phyloP scores from a whole-genome alignment of 2,797 vertebrate genomes.

The Onychomys arenicola region DNA sequence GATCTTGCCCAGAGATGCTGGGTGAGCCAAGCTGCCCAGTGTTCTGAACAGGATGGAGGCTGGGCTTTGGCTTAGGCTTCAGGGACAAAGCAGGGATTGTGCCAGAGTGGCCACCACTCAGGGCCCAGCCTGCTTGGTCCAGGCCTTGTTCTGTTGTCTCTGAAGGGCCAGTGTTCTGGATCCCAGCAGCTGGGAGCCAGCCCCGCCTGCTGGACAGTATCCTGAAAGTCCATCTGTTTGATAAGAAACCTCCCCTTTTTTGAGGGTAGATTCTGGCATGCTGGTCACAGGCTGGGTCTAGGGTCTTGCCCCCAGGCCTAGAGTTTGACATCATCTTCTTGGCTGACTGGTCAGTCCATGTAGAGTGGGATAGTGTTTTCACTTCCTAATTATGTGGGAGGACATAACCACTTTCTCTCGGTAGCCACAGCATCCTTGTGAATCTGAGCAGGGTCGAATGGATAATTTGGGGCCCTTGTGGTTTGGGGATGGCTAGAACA shows the following conservation, averaged over 20 bases:
- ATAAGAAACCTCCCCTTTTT: no score
- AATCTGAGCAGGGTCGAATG: background rate
- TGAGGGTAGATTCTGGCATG: background rate
- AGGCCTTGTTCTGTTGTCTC: slow-evolving; percentile 75
- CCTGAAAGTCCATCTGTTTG: no score
- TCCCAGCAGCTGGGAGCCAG: slow-evolving; percentile 63
- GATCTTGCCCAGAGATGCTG: slow-evolving; percentile 39
- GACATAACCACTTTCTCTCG: background rate
- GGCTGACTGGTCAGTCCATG: accelerated
- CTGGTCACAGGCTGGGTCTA: background rate
- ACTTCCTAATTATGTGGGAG: background rate
- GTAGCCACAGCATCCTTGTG: accelerated
- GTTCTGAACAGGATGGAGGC: slow-evolving; percentile 76
- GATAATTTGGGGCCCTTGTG: background rate
- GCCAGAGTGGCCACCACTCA: slow-evolving; percentile 70
- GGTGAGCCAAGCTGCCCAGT: slow-evolving; percentile 42
- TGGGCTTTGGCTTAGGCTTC: slow-evolving; percentile 64
- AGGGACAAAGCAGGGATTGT: slow-evolving; percentile 87
- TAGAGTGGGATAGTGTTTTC: background rate
- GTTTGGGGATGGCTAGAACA: background rate
- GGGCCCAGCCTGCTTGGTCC: slow-evolving; percentile 42
- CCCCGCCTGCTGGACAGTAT: background rate
- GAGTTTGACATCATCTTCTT: background rate
- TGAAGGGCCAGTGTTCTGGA: slow-evolving; percentile 78
- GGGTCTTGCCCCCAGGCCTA: background rate